A percentile compares a stretch with the other conserved stretches of the same genome.
These are phyloP conservation scores for Anthonomus grandis DNA, from an alignment of 1,140 invertebrate species.

Conservation along the genomic window DNA sequence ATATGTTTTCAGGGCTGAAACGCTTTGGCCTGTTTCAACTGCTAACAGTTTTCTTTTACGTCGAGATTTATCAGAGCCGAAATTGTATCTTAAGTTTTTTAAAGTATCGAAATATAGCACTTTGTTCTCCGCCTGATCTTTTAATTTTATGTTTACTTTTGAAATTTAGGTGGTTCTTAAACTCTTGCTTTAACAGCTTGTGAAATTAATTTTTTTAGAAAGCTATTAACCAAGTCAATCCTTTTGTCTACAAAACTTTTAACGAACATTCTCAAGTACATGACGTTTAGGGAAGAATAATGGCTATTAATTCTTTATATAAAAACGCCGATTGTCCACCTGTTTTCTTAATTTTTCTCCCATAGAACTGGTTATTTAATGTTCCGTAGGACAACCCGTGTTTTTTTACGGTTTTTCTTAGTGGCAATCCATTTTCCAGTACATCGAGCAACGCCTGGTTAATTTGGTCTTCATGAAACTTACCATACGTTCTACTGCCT, in stretches of 20 bases:
- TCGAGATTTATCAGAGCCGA: conserved; percentile 3
- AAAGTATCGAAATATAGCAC: too few relatives aligned
- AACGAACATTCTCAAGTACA: conserved; percentile 11
- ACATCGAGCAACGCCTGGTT: not conserved
- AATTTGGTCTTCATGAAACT: not conserved
- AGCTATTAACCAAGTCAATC: too few relatives aligned
- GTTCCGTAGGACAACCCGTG: not conserved
- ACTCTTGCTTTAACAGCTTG: too few relatives aligned
- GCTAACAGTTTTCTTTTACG: conserved; percentile 11
- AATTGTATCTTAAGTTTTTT: too few relatives aligned
- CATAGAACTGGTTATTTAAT: not conserved
- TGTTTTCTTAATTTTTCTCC: not conserved
- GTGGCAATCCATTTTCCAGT: not conserved
- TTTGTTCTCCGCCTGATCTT: too few relatives aligned
- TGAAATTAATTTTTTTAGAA: too few relatives aligned
- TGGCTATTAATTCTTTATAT: conserved; percentile 4
- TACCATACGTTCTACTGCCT: not conserved
- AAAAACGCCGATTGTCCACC: conserved; percentile 5
- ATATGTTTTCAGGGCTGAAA: conserved; percentile 11
- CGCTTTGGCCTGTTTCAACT: conserved; percentile 13
- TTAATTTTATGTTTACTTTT: too few relatives aligned
- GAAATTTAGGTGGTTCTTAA: too few relatives aligned
- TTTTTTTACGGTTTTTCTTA: not conserved
- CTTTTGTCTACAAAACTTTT: too few relatives aligned
- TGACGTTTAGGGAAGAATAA: not conserved